These are phyloP conservation scores for Thalassoma bifasciatum DNA, from an alignment of 2,113 vertebrate genomes.

Conservation along the genomic window DNA sequence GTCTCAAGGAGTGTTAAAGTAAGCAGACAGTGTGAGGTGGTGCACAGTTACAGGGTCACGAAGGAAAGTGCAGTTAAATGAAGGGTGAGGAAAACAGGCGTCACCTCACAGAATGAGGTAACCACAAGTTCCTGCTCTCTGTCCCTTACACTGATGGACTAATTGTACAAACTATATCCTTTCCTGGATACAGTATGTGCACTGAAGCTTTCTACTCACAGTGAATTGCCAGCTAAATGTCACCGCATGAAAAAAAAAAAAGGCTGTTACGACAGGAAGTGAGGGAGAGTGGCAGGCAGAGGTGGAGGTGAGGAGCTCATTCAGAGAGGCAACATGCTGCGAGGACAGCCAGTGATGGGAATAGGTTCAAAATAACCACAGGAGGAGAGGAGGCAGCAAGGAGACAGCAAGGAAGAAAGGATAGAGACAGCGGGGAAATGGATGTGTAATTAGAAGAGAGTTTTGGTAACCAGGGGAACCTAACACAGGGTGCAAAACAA, in stretches of 20 bases:
- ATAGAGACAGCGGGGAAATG: conserved; percentile 18
- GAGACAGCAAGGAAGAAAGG: neutral
- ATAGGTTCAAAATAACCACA: conserved; percentile 30
- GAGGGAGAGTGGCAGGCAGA: conserved; percentile 19
- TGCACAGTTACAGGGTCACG: conserved; percentile 19
- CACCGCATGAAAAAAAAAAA: conserved; percentile 30
- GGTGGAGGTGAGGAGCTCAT: conserved; percentile 18
- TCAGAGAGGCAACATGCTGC: neutral
- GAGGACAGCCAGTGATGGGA: conserved; percentile 3
- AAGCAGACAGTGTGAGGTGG: neutral
- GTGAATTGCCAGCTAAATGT: conserved; percentile 52
- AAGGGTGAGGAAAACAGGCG: conserved; percentile 5
- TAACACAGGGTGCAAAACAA: conserved; percentile 25
- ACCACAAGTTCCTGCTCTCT: conserved; percentile 21
- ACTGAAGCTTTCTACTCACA: conserved; percentile 9
- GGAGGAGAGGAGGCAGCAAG: conserved; percentile 9
- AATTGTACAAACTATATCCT: conserved; percentile 2
- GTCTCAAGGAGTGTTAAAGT: neutral
- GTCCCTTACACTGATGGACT: conserved; percentile 33
- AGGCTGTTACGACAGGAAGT: conserved; percentile 38
- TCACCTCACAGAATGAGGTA: conserved; percentile 40
- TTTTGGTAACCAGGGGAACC: conserved; percentile 60
- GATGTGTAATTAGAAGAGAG: conserved; percentile 54
- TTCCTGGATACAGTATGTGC: neutral
- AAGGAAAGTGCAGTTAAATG: conserved; percentile 32